Percentiles rank a stretch among this genome's conserved stretches.
Conservation (phyloP, 2,888 invertebrate species). For the Drosophila longiperda region DNA sequence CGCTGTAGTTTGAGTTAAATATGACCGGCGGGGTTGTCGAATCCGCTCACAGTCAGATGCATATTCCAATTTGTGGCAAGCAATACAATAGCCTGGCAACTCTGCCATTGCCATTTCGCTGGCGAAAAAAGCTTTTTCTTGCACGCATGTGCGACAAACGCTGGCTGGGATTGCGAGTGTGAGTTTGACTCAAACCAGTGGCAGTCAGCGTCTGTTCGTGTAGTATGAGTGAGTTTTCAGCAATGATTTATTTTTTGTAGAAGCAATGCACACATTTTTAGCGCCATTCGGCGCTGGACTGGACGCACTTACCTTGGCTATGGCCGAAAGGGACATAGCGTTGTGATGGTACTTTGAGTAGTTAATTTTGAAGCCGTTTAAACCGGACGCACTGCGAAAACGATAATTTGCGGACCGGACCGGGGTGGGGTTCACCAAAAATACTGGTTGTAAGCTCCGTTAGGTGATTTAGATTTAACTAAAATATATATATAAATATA, state of each 20-base stretch:
- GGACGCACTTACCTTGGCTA: conserved; percentile 88
- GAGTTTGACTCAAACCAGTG: conserved; percentile 64
- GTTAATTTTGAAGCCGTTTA: conserved; percentile 87
- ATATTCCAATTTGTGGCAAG: too few species aligned
- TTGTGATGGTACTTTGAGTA: conserved; percentile 89
- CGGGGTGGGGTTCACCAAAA: conserved; percentile 14
- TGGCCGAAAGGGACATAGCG: conserved; percentile 87
- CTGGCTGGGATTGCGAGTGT: conserved; percentile 49
- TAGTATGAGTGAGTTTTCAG: conserved; percentile 70
- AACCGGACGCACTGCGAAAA: conserved; percentile 58
- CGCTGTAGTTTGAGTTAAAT: conserved; percentile 61
- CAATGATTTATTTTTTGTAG: conserved; percentile 35
- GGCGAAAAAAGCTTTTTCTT: conserved; percentile 46
- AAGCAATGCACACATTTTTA: conserved; percentile 44
- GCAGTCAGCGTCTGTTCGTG: conserved; percentile 20
- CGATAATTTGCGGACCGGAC: conserved; percentile 26
- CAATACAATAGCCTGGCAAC: conserved; percentile 44
- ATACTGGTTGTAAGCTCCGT: conserved; percentile 14
- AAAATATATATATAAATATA: background rate
- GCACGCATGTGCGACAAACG: conserved; percentile 45
- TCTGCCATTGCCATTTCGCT: conserved; percentile 38
- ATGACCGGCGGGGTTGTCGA: conserved; percentile 49
- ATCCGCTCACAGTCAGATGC: background rate
- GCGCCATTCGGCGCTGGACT: conserved; percentile 37
- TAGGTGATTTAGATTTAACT: conserved; percentile 6